Evolutionary conservation across 2,113 vertebrate species (phyloP), one percentile per base, ranked within the genome.

Genomic region (Sminthopsis crassicaudata): DNA sequence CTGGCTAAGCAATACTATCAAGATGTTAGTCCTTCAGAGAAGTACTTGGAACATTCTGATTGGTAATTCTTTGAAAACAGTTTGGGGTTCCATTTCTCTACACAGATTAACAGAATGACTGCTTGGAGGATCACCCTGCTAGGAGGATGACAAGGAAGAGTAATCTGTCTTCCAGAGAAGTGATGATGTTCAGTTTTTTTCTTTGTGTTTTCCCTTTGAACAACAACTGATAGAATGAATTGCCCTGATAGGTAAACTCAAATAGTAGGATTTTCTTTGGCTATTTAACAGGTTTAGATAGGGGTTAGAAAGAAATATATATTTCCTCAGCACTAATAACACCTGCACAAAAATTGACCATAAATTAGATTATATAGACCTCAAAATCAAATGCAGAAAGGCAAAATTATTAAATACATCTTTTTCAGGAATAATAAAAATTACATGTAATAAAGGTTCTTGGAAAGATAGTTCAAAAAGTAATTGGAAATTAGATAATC

Each of bases 1-100:
- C 54, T 94, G 89, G 91, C 90, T 22, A 53, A 96, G 94, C 94
- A 92, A 94, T 96, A 3, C 30, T 53, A 96, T 53, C 96, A 91
- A 96, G 22, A 55, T 0, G 10, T 11, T 51, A 46, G 42, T 16
- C 42, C 84, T 7, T 27, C 91, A 89, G 57, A 96, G 95, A 94
- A 96, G 27, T 89, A 46, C 54, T 91, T 25, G n/a, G 52, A 42
- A 12, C 9, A 36, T 76, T 57, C 92, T 52, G 93, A 25, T 94
- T 84, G 19, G n/a, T 90, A n/a, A 46, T 27, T 88, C 55, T 92
- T 91, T 90, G 90, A 53, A 89, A 92, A 92, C 4, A 93, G n/a
- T 51, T 50, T 92, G 54, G 2, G 51, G 8, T 14, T 95, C 42
- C 46, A 48, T 93, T 90, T 0, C n/a, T 94, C 54, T 96, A 67